These are phyloP conservation scores for Theretra japonica DNA, from an alignment of 2,888 invertebrate species.

Conservation along the genomic window DNA sequence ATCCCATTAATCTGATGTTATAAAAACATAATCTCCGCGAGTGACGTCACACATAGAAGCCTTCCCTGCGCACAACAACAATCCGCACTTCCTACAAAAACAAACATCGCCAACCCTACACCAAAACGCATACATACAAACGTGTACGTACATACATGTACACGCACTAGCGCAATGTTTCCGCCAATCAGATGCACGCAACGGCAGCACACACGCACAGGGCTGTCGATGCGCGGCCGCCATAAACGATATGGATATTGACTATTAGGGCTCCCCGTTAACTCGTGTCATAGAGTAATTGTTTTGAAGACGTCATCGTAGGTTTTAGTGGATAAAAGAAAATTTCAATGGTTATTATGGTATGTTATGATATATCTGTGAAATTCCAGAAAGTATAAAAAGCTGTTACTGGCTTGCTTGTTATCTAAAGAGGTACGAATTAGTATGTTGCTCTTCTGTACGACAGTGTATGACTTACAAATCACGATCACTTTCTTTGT, in stretches of 20 bases:
- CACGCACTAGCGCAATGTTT: not conserved
- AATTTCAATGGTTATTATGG: not conserved
- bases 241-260: slow-evolving; percentile 10
- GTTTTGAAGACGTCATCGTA: not conserved
- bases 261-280: slow-evolving; percentile 8
- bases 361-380: not conserved
- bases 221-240: not conserved
- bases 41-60: not conserved
- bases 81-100: not conserved
- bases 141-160: not conserved
- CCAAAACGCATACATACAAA: not conserved
- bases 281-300: slow-evolving; percentile 10
- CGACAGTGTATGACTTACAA: no score
- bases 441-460: no score
- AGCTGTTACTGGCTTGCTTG: no score
- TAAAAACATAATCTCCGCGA: not conserved
- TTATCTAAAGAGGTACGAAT: no score
- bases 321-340: not conserved
- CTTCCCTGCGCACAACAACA: not conserved
- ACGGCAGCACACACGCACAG: not conserved
- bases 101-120: slow-evolving; percentile 18
- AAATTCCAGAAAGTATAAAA: no score
- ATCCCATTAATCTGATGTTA: not conserved
- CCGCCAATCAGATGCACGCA: not conserved
- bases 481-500: no score